Evolutionary conservation across 2,888 invertebrate genomes (phyloP).

Genomic region (Cordilura impudica): DNA sequence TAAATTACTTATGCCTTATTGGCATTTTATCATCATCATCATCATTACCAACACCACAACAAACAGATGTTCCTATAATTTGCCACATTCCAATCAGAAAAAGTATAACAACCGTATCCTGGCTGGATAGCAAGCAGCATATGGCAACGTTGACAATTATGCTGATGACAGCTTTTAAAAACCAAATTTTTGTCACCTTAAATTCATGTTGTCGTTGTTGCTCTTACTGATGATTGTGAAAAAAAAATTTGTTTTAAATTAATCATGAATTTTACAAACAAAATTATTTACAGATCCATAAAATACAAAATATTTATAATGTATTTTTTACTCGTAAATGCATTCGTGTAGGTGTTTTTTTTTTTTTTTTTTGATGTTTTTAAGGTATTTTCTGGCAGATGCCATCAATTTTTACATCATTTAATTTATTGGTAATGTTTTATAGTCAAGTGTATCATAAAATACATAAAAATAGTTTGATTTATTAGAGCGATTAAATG

Average conservation of each 20-base stretch:
- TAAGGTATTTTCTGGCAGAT: background rate
- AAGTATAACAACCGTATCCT: conserved; percentile 12
- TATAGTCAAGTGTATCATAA: background rate
- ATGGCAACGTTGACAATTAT: conserved; percentile 11
- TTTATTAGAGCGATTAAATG: no score
- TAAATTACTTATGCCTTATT: conserved; percentile 15
- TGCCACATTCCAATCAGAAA: background rate
- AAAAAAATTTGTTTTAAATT: conserved; percentile 20
- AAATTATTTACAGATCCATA: background rate
- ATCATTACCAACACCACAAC: background rate
- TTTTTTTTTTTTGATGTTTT: no score
- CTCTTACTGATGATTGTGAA: background rate
- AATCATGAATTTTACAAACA: background rate
- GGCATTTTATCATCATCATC: background rate
- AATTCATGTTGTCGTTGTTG: conserved; percentile 1
- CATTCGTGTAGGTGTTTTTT: background rate
- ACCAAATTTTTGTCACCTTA: conserved; percentile 47
- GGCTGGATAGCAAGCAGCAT: background rate
- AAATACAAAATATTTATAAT: background rate
- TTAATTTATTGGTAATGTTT: background rate
- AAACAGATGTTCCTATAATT: conserved; percentile 6
- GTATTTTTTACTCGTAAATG: background rate
- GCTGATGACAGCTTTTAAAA: conserved; percentile 38
- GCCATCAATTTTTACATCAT: background rate
- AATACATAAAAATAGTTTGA: no score